Conservation (phyloP, 2,797 vertebrate species). For the Enteromius argenteus region DNA sequence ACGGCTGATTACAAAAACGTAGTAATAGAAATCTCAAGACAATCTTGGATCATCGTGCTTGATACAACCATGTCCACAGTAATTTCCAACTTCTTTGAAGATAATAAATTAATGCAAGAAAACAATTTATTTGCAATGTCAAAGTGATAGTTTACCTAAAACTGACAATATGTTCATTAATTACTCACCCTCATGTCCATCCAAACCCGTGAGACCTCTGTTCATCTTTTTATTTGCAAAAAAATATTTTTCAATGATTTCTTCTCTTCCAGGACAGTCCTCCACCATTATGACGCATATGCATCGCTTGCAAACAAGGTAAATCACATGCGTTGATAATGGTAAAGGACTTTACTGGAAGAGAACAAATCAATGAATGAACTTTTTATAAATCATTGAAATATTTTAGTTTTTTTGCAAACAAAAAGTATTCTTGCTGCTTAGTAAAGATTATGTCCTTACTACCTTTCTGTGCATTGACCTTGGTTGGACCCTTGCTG, state of each 20-base stretch:
- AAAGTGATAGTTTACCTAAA: neutral
- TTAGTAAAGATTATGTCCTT: neutral
- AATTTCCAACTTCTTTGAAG: neutral
- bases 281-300: neutral
- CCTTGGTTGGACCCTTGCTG: neutral
- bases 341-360: neutral
- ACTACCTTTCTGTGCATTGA: neutral
- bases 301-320: neutral
- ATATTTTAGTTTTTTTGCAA: too few species aligned
- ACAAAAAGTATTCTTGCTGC: too few species aligned
- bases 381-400: too few species aligned
- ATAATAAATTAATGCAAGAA: constrained; percentile 1
- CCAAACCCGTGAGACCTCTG: neutral
- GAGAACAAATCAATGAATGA: neutral
- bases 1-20: neutral
- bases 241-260: neutral
- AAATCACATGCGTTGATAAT: neutral
- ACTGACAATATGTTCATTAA: neutral
- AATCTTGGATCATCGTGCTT: neutral
- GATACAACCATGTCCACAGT: neutral
- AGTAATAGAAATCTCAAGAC: neutral
- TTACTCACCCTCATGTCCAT: neutral
- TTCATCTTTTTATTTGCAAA: neutral
- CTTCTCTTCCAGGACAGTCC: neutral
- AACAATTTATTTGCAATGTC: neutral